Percentiles rank a stretch among this genome's conserved stretches.
These are phyloP conservation scores for Philhelius pedissequus DNA, from an alignment of 2,888 invertebrate genomes.

Conservation along the genomic window DNA sequence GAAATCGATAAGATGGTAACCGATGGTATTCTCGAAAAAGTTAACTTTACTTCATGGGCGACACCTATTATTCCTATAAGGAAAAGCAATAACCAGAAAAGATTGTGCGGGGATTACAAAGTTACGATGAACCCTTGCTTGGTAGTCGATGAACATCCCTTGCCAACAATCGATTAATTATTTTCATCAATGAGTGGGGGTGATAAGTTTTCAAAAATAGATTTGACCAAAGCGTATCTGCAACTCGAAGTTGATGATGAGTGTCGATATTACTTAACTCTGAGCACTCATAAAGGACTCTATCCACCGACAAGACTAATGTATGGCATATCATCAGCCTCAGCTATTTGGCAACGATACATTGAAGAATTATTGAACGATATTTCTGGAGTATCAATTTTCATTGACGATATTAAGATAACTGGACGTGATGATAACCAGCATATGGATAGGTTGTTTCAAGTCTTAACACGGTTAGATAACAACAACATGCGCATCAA, in stretches of 20 bases:
- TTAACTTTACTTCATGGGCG: not conserved
- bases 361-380: constrained; percentile 70
- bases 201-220: constrained; percentile 70
- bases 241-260: constrained; percentile 72
- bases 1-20: too few relatives aligned
- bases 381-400: constrained; percentile 71
- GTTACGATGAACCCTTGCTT: too few relatives aligned
- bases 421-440: constrained; percentile 67
- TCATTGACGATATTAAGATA: constrained; percentile 71
- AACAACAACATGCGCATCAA: constrained; percentile 70
- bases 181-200: too few relatives aligned
- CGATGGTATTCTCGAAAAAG: not conserved
- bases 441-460: constrained; percentile 69
- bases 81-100: constrained; percentile 69
- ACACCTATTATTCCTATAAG: constrained; percentile 70
- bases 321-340: too few relatives aligned
- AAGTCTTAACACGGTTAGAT: constrained; percentile 66
- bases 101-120: constrained; percentile 69
- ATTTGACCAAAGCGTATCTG: constrained; percentile 73
- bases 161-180: too few relatives aligned
- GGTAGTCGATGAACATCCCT: too few relatives aligned
- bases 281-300: constrained; percentile 74
- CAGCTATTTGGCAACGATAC: constrained; percentile 72
- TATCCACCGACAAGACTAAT: constrained; percentile 71
- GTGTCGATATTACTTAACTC: constrained; percentile 70